Base-by-base conservation (phyloP, 2,888 invertebrate genomes). In the Chydorus sphaericus region DNA sequence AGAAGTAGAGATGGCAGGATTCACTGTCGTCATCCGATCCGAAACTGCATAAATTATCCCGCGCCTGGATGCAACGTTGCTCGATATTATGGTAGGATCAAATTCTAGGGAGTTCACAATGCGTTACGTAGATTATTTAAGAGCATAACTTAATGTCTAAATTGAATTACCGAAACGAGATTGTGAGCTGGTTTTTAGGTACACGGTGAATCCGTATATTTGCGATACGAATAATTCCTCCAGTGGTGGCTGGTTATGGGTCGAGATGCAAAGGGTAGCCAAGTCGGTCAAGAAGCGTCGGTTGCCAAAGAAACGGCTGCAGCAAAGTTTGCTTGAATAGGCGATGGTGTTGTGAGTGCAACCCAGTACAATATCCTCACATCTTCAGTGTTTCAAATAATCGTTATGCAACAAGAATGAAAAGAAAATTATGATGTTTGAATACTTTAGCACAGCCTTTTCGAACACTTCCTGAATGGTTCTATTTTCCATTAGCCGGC, bases 11-110 rank as follows among this genome's bases (percentile, higher is more conserved):
- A 55, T 33, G 6, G 49, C 26, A 48, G 36, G 38, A 49, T 49
- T 48, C 3, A 55, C 55, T 26, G 31, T n/a, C n/a, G 55, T 38
- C 10, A 55, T 18, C 31, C 20, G 36, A 48, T 48, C 48, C 36
- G 55, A 55, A 31, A 55, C 55, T 14, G 55, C 55, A 33, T 55
- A 55, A n/a, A 55, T 23, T 10, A 49, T n/a, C 2, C 55, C 55
- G 4, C 33, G 23, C 18, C 39, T 48, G 6, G 48, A 31, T 29
- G 48, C 55, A 23, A 55, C 39, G 4, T 18, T 55, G 14, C 29
- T 37, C 4, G 31, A 36, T 4, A 55, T 29, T 6, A 55, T 36
- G n/a, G 33, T 55, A 14, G 55, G 31, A 23, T 55, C 55, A 26
- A 31, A 55, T 4, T 49, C 55, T 55, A 38, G n/a, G 23, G n/a